Evolutionary conservation across 2,113 vertebrate species (phyloP), one percentile per base, ranked within the genome.

Genomic region (Ophiodon elongatus): DNA sequence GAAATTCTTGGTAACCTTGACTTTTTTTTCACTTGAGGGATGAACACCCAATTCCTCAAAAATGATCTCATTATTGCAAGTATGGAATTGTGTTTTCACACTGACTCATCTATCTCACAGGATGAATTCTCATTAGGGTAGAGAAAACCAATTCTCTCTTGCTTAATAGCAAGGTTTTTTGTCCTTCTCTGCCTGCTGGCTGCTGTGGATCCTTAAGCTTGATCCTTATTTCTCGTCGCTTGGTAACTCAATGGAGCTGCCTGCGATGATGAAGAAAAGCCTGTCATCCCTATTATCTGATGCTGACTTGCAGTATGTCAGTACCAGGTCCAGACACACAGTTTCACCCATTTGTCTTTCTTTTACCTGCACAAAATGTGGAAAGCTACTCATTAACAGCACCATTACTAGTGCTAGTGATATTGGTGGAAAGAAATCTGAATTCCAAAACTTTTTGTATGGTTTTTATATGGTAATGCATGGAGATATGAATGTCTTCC

Each of bases 51-150:
- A 79, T 91, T 87, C 83, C 56, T 90, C 50, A 77, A 82, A 80
- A 83, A 88, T 92, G 91, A 94, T 89, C 91, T 92, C 92, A 93
- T 91, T 85, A 89, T 80, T 82, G 80, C 86, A 81, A 85, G 91
- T 66, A 71, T 84, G 80, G 80, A 91, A 91, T 91, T 89, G 75
- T 86, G 82, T 88, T 89, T 91, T 90, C 77, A 68, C 54, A 59
- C 74, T 85, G 87, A 85, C 81, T 93, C 89, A 90, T 93, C 78
- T 63, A 85, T 91, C 86, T 86, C 84, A 19, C 65, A 84, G 92
- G 83, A 90, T 85, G 85, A 89, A 91, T 87, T 87, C 84, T 92
- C 86, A 90, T 92, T 92, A 91, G 86, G 87, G 82, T 79, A 88
- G 90, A 88, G 85, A 88, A 90, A 92, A 85, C 57, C 83, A 90